Conservation (phyloP, 2,888 invertebrate genomes). For the Amphipoea oculea region DNA sequence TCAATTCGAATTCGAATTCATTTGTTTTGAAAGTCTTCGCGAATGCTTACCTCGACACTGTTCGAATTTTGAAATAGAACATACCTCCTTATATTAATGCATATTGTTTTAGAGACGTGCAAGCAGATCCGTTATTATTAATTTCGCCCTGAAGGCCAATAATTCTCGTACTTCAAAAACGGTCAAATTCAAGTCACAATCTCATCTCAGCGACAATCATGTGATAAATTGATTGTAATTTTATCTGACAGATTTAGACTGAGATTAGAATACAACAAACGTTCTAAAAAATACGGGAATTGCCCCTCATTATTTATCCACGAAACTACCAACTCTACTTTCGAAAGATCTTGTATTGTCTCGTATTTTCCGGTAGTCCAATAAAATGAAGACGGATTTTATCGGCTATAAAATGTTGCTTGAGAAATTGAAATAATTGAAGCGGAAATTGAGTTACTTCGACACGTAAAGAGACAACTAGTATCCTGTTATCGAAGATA, state of each 20-base stretch:
- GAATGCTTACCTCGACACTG: background rate
- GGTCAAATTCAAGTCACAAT: background rate
- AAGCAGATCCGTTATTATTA: background rate
- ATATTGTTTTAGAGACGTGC: too few relatives aligned
- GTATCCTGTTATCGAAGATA: conserved; percentile 37
- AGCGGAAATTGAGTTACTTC: conserved; percentile 56
- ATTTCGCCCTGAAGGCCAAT: background rate
- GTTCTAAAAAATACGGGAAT: background rate
- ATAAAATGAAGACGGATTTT: conserved; percentile 55
- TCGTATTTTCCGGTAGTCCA: conserved; percentile 29
- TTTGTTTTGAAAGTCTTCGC: background rate
- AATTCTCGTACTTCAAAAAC: background rate
- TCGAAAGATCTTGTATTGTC: conserved; percentile 11
- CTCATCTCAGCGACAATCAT: background rate
- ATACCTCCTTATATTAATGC: too few relatives aligned
- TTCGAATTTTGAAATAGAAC: background rate
- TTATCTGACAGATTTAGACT: background rate
- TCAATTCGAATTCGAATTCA: background rate
- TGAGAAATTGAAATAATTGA: conserved; percentile 55
- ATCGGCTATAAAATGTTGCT: conserved; percentile 57
- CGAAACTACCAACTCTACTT: background rate
- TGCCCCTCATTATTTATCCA: background rate
- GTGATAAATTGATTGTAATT: background rate
- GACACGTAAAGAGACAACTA: conserved; percentile 36
- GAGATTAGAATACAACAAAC: background rate